Evolutionary conservation across 2,888 invertebrate species (phyloP), one percentile per base, ranked within the genome.

Genomic region (Blera fallax): DNA sequence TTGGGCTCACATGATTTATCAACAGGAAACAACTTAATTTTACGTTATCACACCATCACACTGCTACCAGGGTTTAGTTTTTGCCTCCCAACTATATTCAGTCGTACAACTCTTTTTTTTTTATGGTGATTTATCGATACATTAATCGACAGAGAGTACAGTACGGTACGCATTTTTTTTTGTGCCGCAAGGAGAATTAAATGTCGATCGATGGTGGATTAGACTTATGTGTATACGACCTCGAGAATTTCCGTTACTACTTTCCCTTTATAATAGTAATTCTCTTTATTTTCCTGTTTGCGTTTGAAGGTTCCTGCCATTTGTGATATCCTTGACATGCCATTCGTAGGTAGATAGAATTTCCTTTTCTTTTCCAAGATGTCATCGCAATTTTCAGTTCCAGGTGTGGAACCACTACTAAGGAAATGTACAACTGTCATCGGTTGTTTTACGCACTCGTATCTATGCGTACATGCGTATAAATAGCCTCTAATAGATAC

Each of bases 401-500:
- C 77, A 72, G 72, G 78, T 78, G 60, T 27, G 29, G 50, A 60
- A 37, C 18, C 58, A 24, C 72, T 16, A 40, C 32, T 32, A 69
- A 37, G 16, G 18, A 64, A 48, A 45, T 24, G 27, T n/a, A n/a
- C 11, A 27, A 29, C 7, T 10, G 14, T 27, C n/a, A 14, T 62
- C 24, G 24, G 32, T 32, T 32, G 45, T 7, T 52, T 27, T 58
- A 29, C 54, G n/a, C 52, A 65, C 29, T 45, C n/a, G 14, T 56
- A 56, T 43, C 58, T 58, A 48, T 48, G 48, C 45, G 52, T 76
- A 29, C 48, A 58, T 54, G 65, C 65, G 65, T 76, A 69, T 69
- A 73, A 73, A 80, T 80, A 72, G 60, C 60, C 67, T 73, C 58
- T 52, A 67, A 80, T n/a, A 60, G 16, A 67, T 52, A 77, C 65